Evolutionary conservation across 1,140 invertebrate species (phyloP).

Genomic region (Ceratina calcarata): DNA sequence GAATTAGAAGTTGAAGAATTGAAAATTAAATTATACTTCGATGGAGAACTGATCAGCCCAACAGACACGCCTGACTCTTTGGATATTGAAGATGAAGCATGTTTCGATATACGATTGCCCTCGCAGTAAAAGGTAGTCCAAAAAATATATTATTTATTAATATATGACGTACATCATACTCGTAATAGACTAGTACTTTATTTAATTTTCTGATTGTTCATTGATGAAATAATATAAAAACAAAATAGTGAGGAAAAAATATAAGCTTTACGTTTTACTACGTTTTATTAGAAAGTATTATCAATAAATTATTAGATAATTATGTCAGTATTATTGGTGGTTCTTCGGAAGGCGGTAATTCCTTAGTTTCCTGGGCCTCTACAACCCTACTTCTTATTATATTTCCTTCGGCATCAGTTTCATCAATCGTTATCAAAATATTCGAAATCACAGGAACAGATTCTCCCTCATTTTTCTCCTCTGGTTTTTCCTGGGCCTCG

Average conservation of each 20-base stretch:
- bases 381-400: conserved; percentile 78
- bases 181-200: no score
- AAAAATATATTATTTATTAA: not conserved
- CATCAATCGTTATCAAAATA: conserved; percentile 80
- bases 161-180: no score
- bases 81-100: conserved; percentile 76
- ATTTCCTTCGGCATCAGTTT: conserved; percentile 81
- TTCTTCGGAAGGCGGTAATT: conserved; percentile 72
- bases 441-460: conserved; percentile 75
- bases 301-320: conserved; percentile 3
- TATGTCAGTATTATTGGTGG: conserved; percentile 73
- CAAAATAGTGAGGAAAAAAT: not conserved
- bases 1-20: conserved; percentile 62
- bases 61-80: conserved; percentile 74
- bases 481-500: not conserved
- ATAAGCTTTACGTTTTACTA: not conserved
- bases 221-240: no score
- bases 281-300: conserved; percentile 5
- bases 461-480: conserved; percentile 35
- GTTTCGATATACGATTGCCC: conserved; percentile 69
- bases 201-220: not conserved
- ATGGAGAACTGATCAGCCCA: conserved; percentile 71
- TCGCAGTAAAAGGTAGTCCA: not conserved
- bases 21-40: conserved; percentile 75
- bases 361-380: conserved; percentile 77